A percentile compares a stretch with the other conserved stretches of the same genome.
Conservation (phyloP, 2,888 invertebrate genomes). For the Craniophora ligustri region DNA sequence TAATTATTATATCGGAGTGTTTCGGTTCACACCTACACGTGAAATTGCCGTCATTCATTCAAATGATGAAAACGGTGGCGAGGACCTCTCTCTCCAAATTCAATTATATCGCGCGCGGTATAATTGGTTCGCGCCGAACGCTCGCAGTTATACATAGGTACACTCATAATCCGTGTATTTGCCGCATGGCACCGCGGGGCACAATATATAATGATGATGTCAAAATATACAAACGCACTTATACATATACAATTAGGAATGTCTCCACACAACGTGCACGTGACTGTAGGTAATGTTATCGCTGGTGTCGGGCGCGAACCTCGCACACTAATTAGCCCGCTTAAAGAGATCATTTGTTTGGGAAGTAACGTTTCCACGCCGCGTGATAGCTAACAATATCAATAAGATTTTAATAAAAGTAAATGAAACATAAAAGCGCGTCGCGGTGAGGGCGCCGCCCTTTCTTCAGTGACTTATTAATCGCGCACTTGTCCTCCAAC, state of each 20-base stretch:
- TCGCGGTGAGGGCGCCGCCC: background rate
- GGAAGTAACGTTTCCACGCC: too few relatives aligned
- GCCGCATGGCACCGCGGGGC: background rate
- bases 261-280: too few relatives aligned
- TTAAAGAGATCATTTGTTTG: too few relatives aligned
- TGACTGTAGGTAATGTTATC: too few relatives aligned
- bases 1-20: background rate
- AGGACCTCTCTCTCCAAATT: background rate
- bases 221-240: too few relatives aligned
- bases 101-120: constrained; percentile 12
- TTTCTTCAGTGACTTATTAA: constrained; percentile 22
- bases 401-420: constrained; percentile 21
- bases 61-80: constrained; percentile 19
- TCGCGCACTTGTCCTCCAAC: constrained; percentile 15
- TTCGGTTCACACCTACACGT: background rate
- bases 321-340: too few relatives aligned
- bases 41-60: background rate
- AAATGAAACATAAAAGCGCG: background rate
- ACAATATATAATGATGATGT: background rate
- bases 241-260: too few relatives aligned
- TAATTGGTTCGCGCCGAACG: constrained; percentile 1
- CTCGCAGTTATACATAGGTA: background rate
- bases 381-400: too few relatives aligned
- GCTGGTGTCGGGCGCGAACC: too few relatives aligned
- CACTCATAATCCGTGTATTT: constrained; percentile 1